Evolutionary conservation across 2,888 invertebrate species (phyloP), one percentile per base, ranked within the genome.

Genomic region (Pilophorus perplexus): DNA sequence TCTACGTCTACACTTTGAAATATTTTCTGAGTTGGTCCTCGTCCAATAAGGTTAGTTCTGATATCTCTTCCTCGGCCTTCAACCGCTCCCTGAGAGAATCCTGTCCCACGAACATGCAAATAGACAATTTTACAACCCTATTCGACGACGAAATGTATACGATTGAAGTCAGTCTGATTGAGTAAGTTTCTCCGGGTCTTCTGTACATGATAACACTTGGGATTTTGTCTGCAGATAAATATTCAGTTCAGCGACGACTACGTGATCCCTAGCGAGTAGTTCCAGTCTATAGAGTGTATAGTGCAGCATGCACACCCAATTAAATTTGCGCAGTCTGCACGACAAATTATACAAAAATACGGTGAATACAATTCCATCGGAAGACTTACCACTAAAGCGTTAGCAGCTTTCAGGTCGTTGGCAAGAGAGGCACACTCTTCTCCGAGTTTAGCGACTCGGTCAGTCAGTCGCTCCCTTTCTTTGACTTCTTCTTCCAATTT

Each of bases 361-460:
- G n/a, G n/a, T n/a, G n/a, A n/a, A n/a, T n/a, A n/a, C n/a, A n/a
- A n/a, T n/a, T n/a, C n/a, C n/a, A n/a, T n/a, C n/a, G n/a, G n/a
- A n/a, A 33, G 1, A 68, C 69, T 69, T 46, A 69, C 69, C 12
- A 68, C 67, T 20, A 66, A 57, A 16, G 48, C 42, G 38, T 65
- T 69, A 5, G 68, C 83, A 16, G 81, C 74, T 23, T 80, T 79
- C 67, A 83, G 77, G 73, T 84, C 84, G 22, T 80, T 80, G 69
- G 84, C 83, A 16, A 83, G 74, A 0, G 80, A 79, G 50, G 80
- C 77, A 8, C 75, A 73, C 80, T 68, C 76, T 77, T 72, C 81
- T 80, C 73, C 82, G 80, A 67, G 67, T 80, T 81, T 40, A 76
- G 79, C 57, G 80, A 74, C 59, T 78, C 79, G 73, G 80, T 80